These are phyloP conservation scores for Neostethus bicornis DNA, from an alignment of 2,797 vertebrate genomes.

Conservation along the genomic window DNA sequence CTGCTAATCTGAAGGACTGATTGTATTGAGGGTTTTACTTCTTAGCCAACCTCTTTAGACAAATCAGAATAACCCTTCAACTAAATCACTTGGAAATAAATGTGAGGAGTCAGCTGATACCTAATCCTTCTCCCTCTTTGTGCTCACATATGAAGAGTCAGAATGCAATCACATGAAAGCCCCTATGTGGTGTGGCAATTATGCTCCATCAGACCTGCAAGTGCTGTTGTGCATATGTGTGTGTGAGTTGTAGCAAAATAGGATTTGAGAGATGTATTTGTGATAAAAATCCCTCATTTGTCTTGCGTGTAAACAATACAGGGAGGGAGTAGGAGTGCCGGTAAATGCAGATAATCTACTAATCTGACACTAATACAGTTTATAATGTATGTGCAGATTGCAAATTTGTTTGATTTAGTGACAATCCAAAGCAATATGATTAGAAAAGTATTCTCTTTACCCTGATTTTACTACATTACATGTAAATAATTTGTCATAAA, in stretches of 20 bases:
- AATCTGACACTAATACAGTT: conserved; percentile 28
- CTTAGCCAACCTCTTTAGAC: conserved; percentile 51
- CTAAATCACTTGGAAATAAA: conserved; percentile 80
- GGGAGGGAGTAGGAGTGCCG: conserved; percentile 18
- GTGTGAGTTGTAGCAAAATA: conserved; percentile 46
- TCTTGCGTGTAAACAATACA: conserved; percentile 44
- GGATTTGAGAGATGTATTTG: conserved; percentile 41
- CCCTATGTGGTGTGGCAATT: conserved; percentile 49
- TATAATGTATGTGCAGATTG: conserved; percentile 26
- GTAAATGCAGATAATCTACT: conserved; percentile 26
- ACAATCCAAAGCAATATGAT: conserved; percentile 23
- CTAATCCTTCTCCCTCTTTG: conserved; percentile 75
- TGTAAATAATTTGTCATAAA: conserved; percentile 21
- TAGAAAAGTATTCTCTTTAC: conserved; percentile 20
- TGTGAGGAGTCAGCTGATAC: conserved; percentile 80
- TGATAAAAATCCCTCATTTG: conserved; percentile 47
- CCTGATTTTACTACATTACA: conserved; percentile 5
- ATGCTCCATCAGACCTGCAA: conserved; percentile 62
- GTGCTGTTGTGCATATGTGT: conserved; percentile 49
- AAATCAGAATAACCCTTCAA: conserved; percentile 69
- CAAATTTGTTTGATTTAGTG: conserved; percentile 34
- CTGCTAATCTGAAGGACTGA: conserved; percentile 49
- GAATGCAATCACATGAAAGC: conserved; percentile 75
- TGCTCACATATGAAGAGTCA: conserved; percentile 72
- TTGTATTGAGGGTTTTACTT: conserved; percentile 55